These are phyloP conservation scores for Drosophila arizonae DNA, from an alignment of 1,140 invertebrate genomes.

Conservation along the genomic window DNA sequence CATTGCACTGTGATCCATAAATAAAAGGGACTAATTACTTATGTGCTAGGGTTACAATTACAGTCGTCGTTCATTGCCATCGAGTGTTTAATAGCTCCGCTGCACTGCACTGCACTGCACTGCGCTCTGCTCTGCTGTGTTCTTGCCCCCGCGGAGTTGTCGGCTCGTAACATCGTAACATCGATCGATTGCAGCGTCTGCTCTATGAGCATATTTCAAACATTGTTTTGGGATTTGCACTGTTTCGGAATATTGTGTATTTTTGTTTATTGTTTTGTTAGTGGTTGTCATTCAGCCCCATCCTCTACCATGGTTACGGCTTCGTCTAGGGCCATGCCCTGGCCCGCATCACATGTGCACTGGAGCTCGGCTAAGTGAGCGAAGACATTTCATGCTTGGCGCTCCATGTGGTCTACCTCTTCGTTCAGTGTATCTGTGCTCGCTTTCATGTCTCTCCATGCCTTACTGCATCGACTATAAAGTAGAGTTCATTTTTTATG, in stretches of 20 bases:
- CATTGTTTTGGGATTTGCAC: conserved; percentile 41
- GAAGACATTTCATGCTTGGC: conserved; percentile 37
- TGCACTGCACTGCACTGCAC: background rate
- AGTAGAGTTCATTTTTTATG: conserved; percentile 3
- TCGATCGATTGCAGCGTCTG: conserved; percentile 16
- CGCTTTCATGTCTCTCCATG: conserved; percentile 17
- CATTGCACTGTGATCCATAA: conserved; percentile 49
- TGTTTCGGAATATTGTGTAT: conserved; percentile 15
- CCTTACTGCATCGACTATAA: background rate
- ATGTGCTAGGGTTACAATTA: conserved; percentile 68
- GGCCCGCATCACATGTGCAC: conserved; percentile 12
- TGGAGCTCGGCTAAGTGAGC: conserved; percentile 9
- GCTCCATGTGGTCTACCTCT: conserved; percentile 53
- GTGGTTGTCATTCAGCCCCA: conserved; percentile 28
- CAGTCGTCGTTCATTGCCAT: conserved; percentile 23
- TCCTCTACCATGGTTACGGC: background rate
- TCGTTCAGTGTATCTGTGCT: conserved; percentile 32
- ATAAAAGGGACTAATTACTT: conserved; percentile 75
- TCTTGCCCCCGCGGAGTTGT: conserved; percentile 65
- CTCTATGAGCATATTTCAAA: conserved; percentile 18
- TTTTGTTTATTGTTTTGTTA: conserved; percentile 50
- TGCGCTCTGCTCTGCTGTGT: background rate
- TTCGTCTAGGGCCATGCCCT: background rate
- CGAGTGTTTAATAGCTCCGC: conserved; percentile 26
- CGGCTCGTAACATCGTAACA: conserved; percentile 24